Base-by-base conservation (phyloP, 2,888 invertebrate genomes). In the Automeris io region DNA sequence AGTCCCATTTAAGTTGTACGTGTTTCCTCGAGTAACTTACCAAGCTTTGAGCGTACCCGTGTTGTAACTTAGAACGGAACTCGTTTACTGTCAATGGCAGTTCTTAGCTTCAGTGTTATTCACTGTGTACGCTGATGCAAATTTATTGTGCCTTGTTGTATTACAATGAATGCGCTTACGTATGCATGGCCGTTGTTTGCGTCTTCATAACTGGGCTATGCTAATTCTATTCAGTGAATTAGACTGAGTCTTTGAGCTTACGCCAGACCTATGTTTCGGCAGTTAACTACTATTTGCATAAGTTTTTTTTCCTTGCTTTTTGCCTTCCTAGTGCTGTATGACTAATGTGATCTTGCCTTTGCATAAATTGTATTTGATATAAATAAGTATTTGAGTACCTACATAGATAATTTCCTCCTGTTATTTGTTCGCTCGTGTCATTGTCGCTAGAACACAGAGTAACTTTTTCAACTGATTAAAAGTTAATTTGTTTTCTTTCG, bases 21-120 rank as follows among this genome's bases (percentile, higher is more conserved):
- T 45, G 43, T 40, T 44, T 48, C 49, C 48, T 43, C 51, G 61
- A 58, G 62, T 56, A 59, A 64, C 57, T 61, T 51, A 32, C 44
- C 49, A 53, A 58, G 57, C 54, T 49, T 51, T 49, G 49, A 51
- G 51, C 49, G 46, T 50, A 49, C 51, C 47, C 46, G 47, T 51
- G 53, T 53, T 47, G 58, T 50, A 68, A 64, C 57, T 70, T 65
- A 54, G 62, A 54, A 40, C 51, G 57, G 55, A 64, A 69, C 67
- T 71, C 66, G 65, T 59, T 63, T 59, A 61, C 69, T 70, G 70
- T 69, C 71, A 66, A 65, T 70, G 69, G 58, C 69, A 61, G 57
- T 57, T 55, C 52, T 47, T 46, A 47, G 54, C 51, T 61, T 53
- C 54, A 47, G 51, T 50, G 56, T 57, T 68, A 61, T 66, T 58